Evolutionary conservation across 2,888 invertebrate genomes (phyloP).

Genomic region (Stegophylla sp.): DNA sequence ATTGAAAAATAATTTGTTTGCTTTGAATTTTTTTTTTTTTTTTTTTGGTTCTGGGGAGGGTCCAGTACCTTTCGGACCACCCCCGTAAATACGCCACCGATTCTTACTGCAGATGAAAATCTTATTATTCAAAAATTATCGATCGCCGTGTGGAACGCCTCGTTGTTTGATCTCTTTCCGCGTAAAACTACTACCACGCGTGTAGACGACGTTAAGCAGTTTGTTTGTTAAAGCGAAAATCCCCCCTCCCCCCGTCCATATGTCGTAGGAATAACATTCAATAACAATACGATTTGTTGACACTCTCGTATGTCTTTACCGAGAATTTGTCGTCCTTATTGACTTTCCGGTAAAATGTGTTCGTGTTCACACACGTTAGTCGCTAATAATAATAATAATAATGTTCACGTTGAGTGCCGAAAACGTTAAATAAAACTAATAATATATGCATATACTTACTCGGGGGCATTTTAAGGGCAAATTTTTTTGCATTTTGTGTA

Average conservation of each 20-base stretch:
- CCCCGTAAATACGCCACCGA: no score
- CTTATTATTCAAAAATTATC: no score
- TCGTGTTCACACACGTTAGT: not conserved
- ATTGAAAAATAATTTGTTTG: no score
- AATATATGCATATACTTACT: no score
- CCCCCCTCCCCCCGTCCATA: no score
- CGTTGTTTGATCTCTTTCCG: no score
- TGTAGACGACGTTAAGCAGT: not conserved
- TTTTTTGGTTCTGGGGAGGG: no score
- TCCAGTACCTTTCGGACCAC: no score
- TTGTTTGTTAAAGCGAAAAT: not conserved
- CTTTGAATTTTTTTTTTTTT: no score
- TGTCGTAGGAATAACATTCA: not conserved
- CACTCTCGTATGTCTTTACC: not conserved
- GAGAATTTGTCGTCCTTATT: not conserved
- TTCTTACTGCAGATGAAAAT: no score
- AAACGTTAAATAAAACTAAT: not conserved
- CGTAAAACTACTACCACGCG: no score
- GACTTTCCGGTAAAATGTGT: slow-evolving; percentile 6
- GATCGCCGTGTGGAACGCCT: no score
- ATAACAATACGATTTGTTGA: not conserved
- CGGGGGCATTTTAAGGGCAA: not conserved
- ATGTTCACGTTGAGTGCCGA: not conserved
- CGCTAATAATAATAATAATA: not conserved
- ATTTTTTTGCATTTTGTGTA: not conserved